Conservation (phyloP, 2,888 invertebrate genomes). For the Noctua janthina region DNA sequence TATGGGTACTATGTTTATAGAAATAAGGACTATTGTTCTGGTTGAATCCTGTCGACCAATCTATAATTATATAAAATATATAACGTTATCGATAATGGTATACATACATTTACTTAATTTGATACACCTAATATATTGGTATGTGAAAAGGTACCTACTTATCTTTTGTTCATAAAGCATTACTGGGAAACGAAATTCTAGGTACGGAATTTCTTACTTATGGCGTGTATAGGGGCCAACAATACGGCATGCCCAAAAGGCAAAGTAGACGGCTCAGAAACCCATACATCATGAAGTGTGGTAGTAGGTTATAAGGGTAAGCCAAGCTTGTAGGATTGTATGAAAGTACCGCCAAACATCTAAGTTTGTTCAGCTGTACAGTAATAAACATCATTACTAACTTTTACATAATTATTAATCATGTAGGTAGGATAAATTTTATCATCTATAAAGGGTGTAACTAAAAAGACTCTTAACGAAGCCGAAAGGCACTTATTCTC, state of each 20-base stretch:
- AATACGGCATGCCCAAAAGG: no score
- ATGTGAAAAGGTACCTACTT: neutral
- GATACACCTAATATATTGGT: neutral
- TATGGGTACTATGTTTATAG: constrained; percentile 14
- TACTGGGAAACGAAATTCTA: neutral
- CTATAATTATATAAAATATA: constrained; percentile 40
- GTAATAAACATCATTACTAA: no score
- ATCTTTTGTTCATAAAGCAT: constrained; percentile 7
- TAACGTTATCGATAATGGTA: constrained; percentile 32
- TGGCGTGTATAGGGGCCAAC: no score
- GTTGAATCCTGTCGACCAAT: constrained; percentile 4
- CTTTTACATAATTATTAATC: neutral
- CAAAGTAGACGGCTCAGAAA: no score
- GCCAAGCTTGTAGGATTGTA: neutral
- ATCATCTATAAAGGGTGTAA: neutral
- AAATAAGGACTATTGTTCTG: constrained; percentile 45
- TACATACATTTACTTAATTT: constrained; percentile 3
- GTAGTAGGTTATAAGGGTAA: neutral
- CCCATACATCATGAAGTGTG: neutral
- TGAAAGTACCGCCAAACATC: neutral
- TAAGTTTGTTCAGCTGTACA: neutral
- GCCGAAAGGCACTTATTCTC: no score
- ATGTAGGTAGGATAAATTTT: neutral
- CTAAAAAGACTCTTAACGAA: no score
- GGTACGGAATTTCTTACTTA: neutral